phyloP scores from a whole-genome alignment of 2,888 invertebrate species.

The Archips crataeganus region DNA sequence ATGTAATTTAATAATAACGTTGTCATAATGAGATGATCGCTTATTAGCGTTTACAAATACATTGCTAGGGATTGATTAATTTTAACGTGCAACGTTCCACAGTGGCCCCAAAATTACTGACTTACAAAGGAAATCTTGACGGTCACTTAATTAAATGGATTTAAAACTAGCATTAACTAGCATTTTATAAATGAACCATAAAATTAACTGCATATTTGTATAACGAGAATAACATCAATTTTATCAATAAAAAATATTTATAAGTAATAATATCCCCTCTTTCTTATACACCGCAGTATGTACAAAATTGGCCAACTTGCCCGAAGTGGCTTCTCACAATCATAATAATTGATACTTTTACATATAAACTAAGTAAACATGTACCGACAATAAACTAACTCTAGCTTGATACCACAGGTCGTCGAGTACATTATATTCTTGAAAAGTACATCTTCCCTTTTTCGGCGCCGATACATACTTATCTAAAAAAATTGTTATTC shows the following conservation, averaged over 20 bases:
- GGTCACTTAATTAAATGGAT: background rate
- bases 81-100: too few species aligned
- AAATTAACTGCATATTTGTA: background rate
- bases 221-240: background rate
- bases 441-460: too few species aligned
- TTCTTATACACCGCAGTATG: background rate
- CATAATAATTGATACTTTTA: background rate
- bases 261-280: background rate
- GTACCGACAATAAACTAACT: too few species aligned
- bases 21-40: background rate
- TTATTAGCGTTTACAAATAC: background rate
- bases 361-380: too few species aligned
- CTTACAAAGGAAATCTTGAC: background rate
- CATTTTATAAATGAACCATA: background rate
- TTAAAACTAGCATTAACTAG: background rate
- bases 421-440: background rate
- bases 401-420: background rate
- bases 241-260: background rate
- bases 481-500: too few species aligned
- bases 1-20: background rate
- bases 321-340: constrained; percentile 1
- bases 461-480: too few species aligned
- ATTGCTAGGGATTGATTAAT: too few species aligned
- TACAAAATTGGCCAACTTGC: background rate
- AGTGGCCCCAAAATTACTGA: background rate